These are phyloP conservation scores for Microcaecilia unicolor DNA, from an alignment of 2,797 vertebrate genomes.

Conservation along the genomic window DNA sequence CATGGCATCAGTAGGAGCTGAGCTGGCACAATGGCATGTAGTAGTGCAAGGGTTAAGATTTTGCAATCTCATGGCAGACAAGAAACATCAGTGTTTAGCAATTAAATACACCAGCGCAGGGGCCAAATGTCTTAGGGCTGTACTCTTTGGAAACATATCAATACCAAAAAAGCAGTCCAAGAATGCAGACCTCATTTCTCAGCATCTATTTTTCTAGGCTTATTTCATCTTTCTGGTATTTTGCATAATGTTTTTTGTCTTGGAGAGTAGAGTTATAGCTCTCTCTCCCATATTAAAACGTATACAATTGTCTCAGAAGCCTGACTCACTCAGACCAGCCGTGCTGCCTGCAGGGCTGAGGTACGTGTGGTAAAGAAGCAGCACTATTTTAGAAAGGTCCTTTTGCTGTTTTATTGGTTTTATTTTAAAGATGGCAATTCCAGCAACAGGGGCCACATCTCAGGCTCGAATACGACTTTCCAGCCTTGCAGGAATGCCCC, in stretches of 20 bases:
- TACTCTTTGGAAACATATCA: slow-evolving; percentile 28
- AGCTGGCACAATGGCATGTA: too few relatives aligned
- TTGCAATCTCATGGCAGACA: slow-evolving; percentile 16
- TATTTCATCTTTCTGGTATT: not conserved
- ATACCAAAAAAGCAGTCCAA: slow-evolving; percentile 3
- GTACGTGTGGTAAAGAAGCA: too few relatives aligned
- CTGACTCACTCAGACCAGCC: too few relatives aligned
- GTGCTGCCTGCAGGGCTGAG: too few relatives aligned
- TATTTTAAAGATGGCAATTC: too few relatives aligned
- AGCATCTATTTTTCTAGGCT: slow-evolving; percentile 16
- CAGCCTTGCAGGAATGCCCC: too few relatives aligned
- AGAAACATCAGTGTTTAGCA: slow-evolving; percentile 35
- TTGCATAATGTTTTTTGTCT: not conserved
- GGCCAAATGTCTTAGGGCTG: slow-evolving; percentile 28
- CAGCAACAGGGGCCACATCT: too few relatives aligned
- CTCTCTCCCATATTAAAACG: not conserved
- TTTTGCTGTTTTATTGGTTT: too few relatives aligned
- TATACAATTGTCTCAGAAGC: not conserved
- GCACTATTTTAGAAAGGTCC: too few relatives aligned
- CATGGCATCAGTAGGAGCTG: too few relatives aligned
- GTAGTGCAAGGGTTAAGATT: slow-evolving; percentile 26
- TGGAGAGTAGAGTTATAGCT: not conserved
- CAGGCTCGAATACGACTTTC: too few relatives aligned
- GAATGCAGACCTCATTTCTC: slow-evolving; percentile 30
- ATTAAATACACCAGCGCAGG: slow-evolving; percentile 24